Conservation (phyloP, 2,888 invertebrate species). For the Crioceris asparagi region DNA sequence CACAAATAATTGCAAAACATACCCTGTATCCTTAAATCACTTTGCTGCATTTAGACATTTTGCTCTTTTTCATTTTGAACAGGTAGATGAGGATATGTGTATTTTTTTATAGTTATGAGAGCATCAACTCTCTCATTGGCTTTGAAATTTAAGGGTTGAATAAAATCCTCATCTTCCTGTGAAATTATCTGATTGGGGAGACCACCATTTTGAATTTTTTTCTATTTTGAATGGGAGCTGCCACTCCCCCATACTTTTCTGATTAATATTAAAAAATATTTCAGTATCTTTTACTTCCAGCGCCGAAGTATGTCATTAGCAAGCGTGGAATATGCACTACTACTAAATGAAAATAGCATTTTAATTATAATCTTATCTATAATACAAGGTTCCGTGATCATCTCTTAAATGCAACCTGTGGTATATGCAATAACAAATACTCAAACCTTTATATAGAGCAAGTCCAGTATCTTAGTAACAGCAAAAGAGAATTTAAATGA, state of each 20-base stretch:
- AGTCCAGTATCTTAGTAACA: too few relatives aligned
- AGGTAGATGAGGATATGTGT: background rate
- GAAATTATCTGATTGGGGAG: slow-evolving; percentile 35
- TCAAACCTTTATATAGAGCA: too few relatives aligned
- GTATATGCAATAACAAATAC: too few relatives aligned
- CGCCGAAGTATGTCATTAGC: slow-evolving; percentile 36
- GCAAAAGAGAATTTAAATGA: too few relatives aligned
- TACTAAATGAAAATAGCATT: slow-evolving; percentile 23
- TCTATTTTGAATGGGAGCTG: slow-evolving; percentile 21
- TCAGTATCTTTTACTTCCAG: slow-evolving; percentile 29
- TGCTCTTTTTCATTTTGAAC: background rate
- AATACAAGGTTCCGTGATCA: slow-evolving; percentile 2
- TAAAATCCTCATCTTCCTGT: slow-evolving; percentile 19
- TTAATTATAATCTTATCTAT: slow-evolving; percentile 2
- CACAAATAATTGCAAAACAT: slow-evolving; percentile 86
- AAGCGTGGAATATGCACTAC: slow-evolving; percentile 37
- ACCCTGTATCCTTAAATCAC: slow-evolving; percentile 89
- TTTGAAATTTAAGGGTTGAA: slow-evolving; percentile 17
- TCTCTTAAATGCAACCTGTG: too few relatives aligned
- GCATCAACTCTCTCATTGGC: background rate
- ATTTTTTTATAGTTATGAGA: background rate
- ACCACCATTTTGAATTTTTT: slow-evolving; percentile 20
- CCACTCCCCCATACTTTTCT: slow-evolving; percentile 23
- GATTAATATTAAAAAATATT: slow-evolving; percentile 22
- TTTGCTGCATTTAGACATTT: slow-evolving; percentile 45